Evolutionary conservation across 2,113 vertebrate genomes (phyloP), one percentile per base, ranked within the genome.

Genomic region (Glareola pratincola): DNA sequence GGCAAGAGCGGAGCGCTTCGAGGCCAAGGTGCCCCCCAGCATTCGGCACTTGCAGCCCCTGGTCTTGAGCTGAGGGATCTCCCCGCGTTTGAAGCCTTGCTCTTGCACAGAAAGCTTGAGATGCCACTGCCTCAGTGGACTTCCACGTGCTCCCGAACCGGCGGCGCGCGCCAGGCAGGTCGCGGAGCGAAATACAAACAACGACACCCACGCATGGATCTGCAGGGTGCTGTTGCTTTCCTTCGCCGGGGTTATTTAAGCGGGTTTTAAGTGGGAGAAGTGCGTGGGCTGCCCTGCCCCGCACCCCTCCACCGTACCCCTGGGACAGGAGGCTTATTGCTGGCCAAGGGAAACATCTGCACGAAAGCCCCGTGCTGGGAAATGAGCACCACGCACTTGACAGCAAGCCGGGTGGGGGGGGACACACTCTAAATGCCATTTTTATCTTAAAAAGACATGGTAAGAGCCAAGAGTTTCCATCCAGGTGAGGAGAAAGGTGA

Each of bases 121-220:
- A 14, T 51, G 48, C 37, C 36, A 24, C 17, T 10, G 45, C 37
- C n/a, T 36, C 6, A 3, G 43, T 4, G 34, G 51, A 9, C 19
- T 85, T 54, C 37, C 21, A 8, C 3, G 8, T 0, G 1, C 24
- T 51, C 66, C 34, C 21, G 36, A 29, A 27, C 11, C 63, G 3
- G 0, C 0, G 2, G 45, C 17, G 32, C 17, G 2, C 7, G 39
- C 62, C 2, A 0, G 21, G 53, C 41, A 22, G 36, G 15, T 14
- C 77, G 53, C 54, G 10, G 34, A 47, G 32, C 36, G 21, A 64
- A 26, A 11, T 27, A 43, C 3, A 74, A 80, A 48, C 13, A 30
- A 2, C 2, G 29, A n/a, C 1, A 0, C 53, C 39, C 45, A 24
- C 5, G 2, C 14, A 4, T 17, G 53, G 12, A 5, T 59, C 37